phyloP scores from a whole-genome alignment of 2,888 invertebrate genomes.

The Caradrina clavipalpis region DNA sequence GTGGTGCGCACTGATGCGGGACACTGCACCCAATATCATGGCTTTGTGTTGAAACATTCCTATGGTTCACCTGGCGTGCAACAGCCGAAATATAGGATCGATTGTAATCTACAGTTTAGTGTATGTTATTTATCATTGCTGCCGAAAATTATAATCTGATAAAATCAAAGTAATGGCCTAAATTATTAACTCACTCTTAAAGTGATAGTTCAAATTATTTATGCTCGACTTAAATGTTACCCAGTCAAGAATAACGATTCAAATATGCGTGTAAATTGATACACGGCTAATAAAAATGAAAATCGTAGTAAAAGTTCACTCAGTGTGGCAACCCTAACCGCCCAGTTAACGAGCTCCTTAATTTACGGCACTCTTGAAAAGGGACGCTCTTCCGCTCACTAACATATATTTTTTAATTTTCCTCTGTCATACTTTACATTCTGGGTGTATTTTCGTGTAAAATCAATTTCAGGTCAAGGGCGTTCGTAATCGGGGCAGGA shows the following conservation, averaged over 20 bases:
- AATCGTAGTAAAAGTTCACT: slow-evolving; percentile 1
- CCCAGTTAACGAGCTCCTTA: slow-evolving; percentile 64
- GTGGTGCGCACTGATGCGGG: slow-evolving; percentile 17
- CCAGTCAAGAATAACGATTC: not conserved
- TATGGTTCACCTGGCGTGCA: not conserved
- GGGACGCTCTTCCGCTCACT: slow-evolving; percentile 62
- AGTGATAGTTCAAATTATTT: not conserved
- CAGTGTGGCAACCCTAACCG: slow-evolving; percentile 55
- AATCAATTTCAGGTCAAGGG: slow-evolving; percentile 58
- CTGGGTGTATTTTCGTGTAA: slow-evolving; percentile 42
- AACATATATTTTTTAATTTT: slow-evolving; percentile 69
- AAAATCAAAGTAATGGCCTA: not conserved
- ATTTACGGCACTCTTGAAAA: slow-evolving; percentile 72
- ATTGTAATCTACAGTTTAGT: slow-evolving; percentile 1
- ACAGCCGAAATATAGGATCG: slow-evolving; percentile 5
- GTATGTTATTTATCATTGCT: not conserved
- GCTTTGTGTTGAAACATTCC: slow-evolving; percentile 16
- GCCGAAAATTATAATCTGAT: not conserved
- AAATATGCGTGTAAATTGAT: slow-evolving; percentile 22
- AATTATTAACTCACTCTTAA: not conserved
- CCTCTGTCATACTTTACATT: slow-evolving; percentile 47
- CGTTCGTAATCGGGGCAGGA: slow-evolving; percentile 45
- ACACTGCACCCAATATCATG: slow-evolving; percentile 36
- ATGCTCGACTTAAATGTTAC: not conserved
- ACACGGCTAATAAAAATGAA: slow-evolving; percentile 16